Evolutionary conservation across 2,797 vertebrate genomes (phyloP).

Genomic region (Rhinophrynus dorsalis): DNA sequence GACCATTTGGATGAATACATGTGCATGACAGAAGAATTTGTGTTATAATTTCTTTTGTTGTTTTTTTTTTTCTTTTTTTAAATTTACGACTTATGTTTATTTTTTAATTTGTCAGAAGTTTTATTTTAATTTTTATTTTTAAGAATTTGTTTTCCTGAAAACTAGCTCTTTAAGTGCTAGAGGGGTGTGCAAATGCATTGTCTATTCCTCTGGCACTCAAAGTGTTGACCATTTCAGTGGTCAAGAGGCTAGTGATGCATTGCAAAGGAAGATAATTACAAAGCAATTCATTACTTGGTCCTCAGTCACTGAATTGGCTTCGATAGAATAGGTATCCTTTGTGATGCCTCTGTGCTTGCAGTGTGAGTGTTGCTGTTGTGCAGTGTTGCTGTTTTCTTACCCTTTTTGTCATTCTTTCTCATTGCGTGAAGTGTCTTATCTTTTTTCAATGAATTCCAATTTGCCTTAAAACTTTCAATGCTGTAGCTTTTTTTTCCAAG

Average conservation of each 20-base stretch:
- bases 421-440: constrained; percentile 86
- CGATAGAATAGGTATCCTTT: constrained; percentile 69
- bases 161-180: constrained; percentile 19
- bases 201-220: too few species aligned
- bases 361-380: constrained; percentile 92
- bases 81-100: constrained; percentile 50
- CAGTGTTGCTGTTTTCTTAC: constrained; percentile 84
- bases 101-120: constrained; percentile 56
- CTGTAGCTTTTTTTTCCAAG: constrained; percentile 80
- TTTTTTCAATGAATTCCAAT: constrained; percentile 83
- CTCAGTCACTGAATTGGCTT: constrained; percentile 58
- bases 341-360: constrained; percentile 88
- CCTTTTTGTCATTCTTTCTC: constrained; percentile 77
- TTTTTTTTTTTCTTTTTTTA: constrained; percentile 68
- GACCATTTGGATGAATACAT: constrained; percentile 79
- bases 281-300: constrained; percentile 9
- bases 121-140: constrained; percentile 74
- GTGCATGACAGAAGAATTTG: constrained; percentile 87
- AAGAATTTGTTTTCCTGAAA: constrained; percentile 60
- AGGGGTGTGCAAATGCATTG: too few species aligned
- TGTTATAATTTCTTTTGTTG: constrained; percentile 78
- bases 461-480: constrained; percentile 95
- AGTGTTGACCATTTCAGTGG: constrained; percentile 23
- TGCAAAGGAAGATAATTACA: background rate
- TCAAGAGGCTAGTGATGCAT: constrained; percentile 10